Evolutionary conservation across 2,797 vertebrate species (phyloP), one percentile per base, ranked within the genome.

Genomic region (Typhlichthys eigenmanni): DNA sequence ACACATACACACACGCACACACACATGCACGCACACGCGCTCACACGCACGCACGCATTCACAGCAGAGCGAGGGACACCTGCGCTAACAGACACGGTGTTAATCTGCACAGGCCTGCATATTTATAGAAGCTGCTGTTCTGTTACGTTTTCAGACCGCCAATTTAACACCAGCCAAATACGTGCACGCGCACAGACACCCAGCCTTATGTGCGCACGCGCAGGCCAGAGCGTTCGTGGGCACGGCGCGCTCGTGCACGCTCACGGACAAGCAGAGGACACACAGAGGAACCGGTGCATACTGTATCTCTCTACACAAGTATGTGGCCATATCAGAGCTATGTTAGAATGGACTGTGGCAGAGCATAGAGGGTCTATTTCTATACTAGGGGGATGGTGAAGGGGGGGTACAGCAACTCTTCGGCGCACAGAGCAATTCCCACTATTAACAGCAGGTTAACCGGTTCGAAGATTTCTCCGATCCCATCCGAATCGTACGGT

Each of bases 91-190:
- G 62, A 74, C 79, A 78, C 68, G 66, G 75, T 76, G 85, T 82
- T 86, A 82, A 89, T 88, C 80, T 85, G 83, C 82, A 29, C 24
- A 45, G 66, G 62, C 47, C 74, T 52, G 79, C 67, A 60, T 89
- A 91, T 89, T 86, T 88, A 84, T 88, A 86, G 87, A 83, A 48
- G 47, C 58, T 12, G 51, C 61, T 58, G 67, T 67, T 65, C 78
- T 60, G 73, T 58, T 71, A 72, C 64, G 60, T 79, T 72, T 83
- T 63, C 71, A 62, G 24, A 76, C 70, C 46, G 65, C 71, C 64
- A 77, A 68, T 55, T 38, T 8, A 5, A 29, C 24, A 58, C 52
- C 45, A 60, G 65, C 55, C 70, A 62, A 71, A 74, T 53, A 60
- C 45, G 58, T 62, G 56, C 24, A 71, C 60, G 50, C 34, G 55